Evolutionary conservation across 2,888 invertebrate genomes (phyloP), one percentile per base, ranked within the genome.

Genomic region (Melanchra persicariae): DNA sequence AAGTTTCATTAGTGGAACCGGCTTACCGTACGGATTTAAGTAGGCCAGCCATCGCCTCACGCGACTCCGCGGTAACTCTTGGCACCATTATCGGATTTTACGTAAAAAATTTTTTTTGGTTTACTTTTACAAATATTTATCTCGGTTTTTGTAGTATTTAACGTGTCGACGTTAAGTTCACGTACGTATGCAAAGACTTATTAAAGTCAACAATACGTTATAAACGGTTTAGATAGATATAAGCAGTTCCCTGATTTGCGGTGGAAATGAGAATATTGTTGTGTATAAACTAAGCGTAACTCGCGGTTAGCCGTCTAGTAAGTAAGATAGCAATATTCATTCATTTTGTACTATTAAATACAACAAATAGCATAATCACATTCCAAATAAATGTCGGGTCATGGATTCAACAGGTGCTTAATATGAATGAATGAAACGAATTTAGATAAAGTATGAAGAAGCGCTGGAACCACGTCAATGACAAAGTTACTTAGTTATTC

Each of bases 1-100:
- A 88, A 89, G 89, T 91, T 89, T 89, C 83, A 81, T 89, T 88
- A 79, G 81, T 82, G 85, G 82, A 88, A 88, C 87, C 90, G 86
- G 87, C 87, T 88, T 83, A 80, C 83, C 78, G 88, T 84, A 86
- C 87, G 77, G 85, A 87, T 84, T 84, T 85, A 91, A 89, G 87
- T 93, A 91, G 93, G 92, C 88, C 93, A 85, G 65, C 87, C 79
- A 84, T 88, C 86, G 85, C 65, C 85, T 88, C 92, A 92, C 92
- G 92, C 92, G 87, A 91, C 84, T 87, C 74, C 74, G 45, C 67
- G 78, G 72, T 74, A 81, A 71, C 79, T 84, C 82, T 86, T 86
- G 83, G 73, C 77, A 83, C 75, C 81, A 79, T 79, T 84, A 79
- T 83, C 68, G 65, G 60, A 67, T 71, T 77, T 76, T 75, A 72